Base-by-base conservation (phyloP, 2,113 vertebrate genomes). In the Rhagologus leucostigma region DNA sequence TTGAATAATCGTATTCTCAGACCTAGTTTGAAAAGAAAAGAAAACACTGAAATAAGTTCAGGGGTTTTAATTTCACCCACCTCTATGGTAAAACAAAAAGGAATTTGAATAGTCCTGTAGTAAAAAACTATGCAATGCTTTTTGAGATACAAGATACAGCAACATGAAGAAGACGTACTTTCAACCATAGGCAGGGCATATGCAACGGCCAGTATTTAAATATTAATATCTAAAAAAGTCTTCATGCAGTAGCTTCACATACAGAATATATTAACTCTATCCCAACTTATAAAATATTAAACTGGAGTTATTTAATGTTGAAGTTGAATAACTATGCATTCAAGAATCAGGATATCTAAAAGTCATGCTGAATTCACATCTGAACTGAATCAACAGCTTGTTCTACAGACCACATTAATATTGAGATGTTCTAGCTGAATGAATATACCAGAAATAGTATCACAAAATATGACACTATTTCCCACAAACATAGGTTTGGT, bases 1-100 rank as follows among this genome's bases (percentile, higher is more conserved):
- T 99, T 98, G 97, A 99, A 99, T 86, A 99, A 98, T n/a, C 98
- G 98, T 93, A 99, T 98, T 95, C 98, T 98, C 88, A 99, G 97
- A 97, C 98, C 98, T 98, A 82, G 96, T 97, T 95, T 91, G 83
- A 82, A 90, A 97, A 95, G 69, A 83, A 57, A 69, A 95, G 9
- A 86, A 81, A 73, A 81, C 2, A 93, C 22, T 89, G 63, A 92
- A 94, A 59, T n/a, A 77, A 93, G 73, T 65, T 82, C 26, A 44
- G 41, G 8, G 30, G 30, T 24, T 90, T 89, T 24, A 32, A 60
- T 74, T 92, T 78, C 27, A 67, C 32, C 3, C 30, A 27, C 17
- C 16, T 65, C 52, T 62, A 80, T 53, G 18, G 9, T 64, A 92
- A 84, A 89, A 60, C 8, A 60, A 73, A 81, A 75, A 71, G 50